Evolutionary conservation across 2,888 invertebrate genomes (phyloP).

Genomic region (Tenthredo mesomela): DNA sequence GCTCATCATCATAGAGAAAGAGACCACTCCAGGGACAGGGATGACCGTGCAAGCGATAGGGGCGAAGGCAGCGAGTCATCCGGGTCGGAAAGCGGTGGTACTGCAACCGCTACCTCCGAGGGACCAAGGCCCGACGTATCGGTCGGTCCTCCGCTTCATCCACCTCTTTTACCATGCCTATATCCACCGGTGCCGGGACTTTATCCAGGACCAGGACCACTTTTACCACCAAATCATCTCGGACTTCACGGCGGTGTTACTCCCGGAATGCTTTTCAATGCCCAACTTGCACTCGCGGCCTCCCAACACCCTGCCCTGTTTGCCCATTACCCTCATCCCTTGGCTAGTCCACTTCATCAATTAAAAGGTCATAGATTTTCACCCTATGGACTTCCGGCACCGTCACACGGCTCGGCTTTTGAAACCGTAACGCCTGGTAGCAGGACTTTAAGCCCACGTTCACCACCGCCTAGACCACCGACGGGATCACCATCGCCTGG

Average conservation of each 20-base stretch:
- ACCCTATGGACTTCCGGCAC: slow-evolving; percentile 91
- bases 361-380: slow-evolving; percentile 91
- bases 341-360: slow-evolving; percentile 84
- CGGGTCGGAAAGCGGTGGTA: slow-evolving; percentile 80
- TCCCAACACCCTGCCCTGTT: slow-evolving; percentile 89
- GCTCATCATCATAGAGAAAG: slow-evolving; percentile 76
- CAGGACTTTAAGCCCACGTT: slow-evolving; percentile 83
- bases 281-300: slow-evolving; percentile 92
- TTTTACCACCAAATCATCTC: slow-evolving; percentile 86
- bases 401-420: slow-evolving; percentile 90
- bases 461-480: slow-evolving; percentile 81
- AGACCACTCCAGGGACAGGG: slow-evolving; percentile 74
- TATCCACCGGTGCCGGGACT: slow-evolving; percentile 90
- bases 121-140: slow-evolving; percentile 94
- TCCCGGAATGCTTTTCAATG: slow-evolving; percentile 92
- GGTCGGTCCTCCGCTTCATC: slow-evolving; percentile 95
- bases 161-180: slow-evolving; percentile 94
- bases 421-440: slow-evolving; percentile 93
- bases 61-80: slow-evolving; percentile 76
- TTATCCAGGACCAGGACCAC: slow-evolving; percentile 85
- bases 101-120: slow-evolving; percentile 77
- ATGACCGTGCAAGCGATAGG: slow-evolving; percentile 74
- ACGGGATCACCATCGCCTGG: slow-evolving; percentile 81
- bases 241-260: slow-evolving; percentile 86
- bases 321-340: slow-evolving; percentile 85